Conservation (phyloP, 2,888 invertebrate genomes). For the Lucinisca nassula region DNA sequence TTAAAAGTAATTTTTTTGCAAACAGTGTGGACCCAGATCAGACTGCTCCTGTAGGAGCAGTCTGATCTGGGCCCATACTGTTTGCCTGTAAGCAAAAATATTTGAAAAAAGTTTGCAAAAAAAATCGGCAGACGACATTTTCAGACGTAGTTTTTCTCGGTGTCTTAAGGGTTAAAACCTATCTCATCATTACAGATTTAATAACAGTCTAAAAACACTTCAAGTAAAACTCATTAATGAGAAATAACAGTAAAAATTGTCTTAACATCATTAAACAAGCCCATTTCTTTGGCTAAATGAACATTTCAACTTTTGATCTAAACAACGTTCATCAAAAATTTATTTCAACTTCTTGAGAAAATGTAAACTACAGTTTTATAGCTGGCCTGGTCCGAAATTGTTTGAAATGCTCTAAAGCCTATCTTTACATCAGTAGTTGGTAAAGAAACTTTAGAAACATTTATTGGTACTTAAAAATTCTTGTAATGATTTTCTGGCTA, state of each 20-base stretch:
- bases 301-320: constrained; percentile 13
- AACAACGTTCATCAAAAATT: constrained; percentile 14
- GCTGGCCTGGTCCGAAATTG: constrained; percentile 1
- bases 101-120: no score
- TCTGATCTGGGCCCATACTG: no score
- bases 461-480: constrained; percentile 1
- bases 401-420: neutral
- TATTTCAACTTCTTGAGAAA: constrained; percentile 13
- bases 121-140: no score
- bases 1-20: no score
- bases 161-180: no score
- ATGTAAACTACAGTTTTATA: constrained; percentile 4
- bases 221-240: neutral
- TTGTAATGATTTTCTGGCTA: neutral
- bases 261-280: neutral
- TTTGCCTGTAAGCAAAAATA: no score
- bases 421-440: neutral
- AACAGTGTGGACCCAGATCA: no score
- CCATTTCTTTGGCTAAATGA: neutral
- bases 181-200: neutral
- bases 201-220: neutral
- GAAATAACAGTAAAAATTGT: constrained; percentile 7
- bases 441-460: neutral
- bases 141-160: no score
- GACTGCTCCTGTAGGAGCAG: no score